phyloP scores from a whole-genome alignment of 1,140 invertebrate genomes.

The Drosophila azteca region DNA sequence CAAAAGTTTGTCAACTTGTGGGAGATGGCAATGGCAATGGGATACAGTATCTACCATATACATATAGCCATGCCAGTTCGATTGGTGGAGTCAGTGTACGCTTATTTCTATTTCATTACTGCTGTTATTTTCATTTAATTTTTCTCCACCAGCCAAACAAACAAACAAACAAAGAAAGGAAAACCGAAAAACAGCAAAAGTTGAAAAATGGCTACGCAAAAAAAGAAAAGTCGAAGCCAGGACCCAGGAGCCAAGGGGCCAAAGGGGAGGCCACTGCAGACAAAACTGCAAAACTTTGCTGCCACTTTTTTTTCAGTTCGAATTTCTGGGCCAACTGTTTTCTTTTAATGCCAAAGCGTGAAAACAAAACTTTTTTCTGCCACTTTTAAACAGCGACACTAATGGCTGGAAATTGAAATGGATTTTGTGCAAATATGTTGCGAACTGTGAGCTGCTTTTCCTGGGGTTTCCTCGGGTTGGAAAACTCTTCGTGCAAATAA shows the following conservation, averaged over 20 bases:
- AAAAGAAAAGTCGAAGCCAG: slow-evolving; percentile 18
- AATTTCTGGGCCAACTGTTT: slow-evolving; percentile 55
- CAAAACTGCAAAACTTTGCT: slow-evolving; percentile 74
- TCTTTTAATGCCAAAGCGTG: slow-evolving; percentile 78
- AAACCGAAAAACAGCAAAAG: slow-evolving; percentile 32
- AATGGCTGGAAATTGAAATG: slow-evolving; percentile 76
- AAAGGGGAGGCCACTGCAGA: slow-evolving; percentile 55
- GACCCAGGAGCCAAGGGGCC: background rate
- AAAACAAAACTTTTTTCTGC: slow-evolving; percentile 71
- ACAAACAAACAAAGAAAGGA: slow-evolving; percentile 59
- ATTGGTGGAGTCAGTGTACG: slow-evolving; percentile 41
- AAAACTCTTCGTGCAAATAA: slow-evolving; percentile 11
- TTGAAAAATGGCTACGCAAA: slow-evolving; percentile 52
- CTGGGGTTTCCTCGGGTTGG: background rate
- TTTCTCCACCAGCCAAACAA: slow-evolving; percentile 61
- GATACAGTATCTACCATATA: background rate
- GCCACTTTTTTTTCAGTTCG: slow-evolving; percentile 33
- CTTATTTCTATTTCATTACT: slow-evolving; percentile 72
- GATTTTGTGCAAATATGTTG: slow-evolving; percentile 73
- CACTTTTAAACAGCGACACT: slow-evolving; percentile 66
- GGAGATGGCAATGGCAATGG: background rate
- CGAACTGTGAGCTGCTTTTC: too few species aligned
- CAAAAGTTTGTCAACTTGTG: slow-evolving; percentile 11
- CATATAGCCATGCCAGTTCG: background rate
- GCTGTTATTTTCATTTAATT: slow-evolving; percentile 75